Base-by-base conservation (phyloP, 1,140 invertebrate genomes). In the Helicoverpa zea region DNA sequence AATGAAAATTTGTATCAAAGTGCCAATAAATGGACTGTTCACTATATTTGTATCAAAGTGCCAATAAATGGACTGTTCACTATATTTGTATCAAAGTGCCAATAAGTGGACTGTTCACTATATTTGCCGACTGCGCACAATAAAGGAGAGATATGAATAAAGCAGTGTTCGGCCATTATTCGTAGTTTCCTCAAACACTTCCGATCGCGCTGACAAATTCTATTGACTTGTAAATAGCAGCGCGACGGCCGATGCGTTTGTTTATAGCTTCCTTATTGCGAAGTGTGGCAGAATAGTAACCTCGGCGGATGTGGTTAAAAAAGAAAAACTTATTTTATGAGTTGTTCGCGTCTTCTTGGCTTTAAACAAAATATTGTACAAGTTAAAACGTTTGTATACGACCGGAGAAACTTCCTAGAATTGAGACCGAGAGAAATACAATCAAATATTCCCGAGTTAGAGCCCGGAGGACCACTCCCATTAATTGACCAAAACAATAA, bases 161-260 rank as follows among this genome's bases (percentile, higher is more conserved):
- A 47, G 14, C 58, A 23, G 23, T 58, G 58, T 13, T 61, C 23
- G 58, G 47, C 30, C 35, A 64, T 64, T 64, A 64, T 64, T 47
- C 30, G 35, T 18, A n/a, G n/a, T 47, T 16, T 64, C 10, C 14
- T 64, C 23, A 47, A 43, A 13, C n/a, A 10, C 14, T 47, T 16
- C n/a, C 63, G n/a, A 13, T 16, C 43, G 63, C n/a, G 16, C 63
- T 16, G 14, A 64, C 63, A 47, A 64, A 64, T 64, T 63, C 63
- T 16, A 47, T 43, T 64, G 63, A 64, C 63, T 47, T 64, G 63
- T 64, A 64, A 64, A 64, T 47, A 11, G 63, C 35, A 47, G 11
- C n/a, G 18, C 14, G 14, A 14, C 30, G 2, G 16, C 4, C 23
- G 59, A 63, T 63, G 11, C n/a, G n/a, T 64, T 64, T 47, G 30